These are phyloP conservation scores for Bombus superbus DNA, from an alignment of 1,140 invertebrate genomes.

Conservation along the genomic window DNA sequence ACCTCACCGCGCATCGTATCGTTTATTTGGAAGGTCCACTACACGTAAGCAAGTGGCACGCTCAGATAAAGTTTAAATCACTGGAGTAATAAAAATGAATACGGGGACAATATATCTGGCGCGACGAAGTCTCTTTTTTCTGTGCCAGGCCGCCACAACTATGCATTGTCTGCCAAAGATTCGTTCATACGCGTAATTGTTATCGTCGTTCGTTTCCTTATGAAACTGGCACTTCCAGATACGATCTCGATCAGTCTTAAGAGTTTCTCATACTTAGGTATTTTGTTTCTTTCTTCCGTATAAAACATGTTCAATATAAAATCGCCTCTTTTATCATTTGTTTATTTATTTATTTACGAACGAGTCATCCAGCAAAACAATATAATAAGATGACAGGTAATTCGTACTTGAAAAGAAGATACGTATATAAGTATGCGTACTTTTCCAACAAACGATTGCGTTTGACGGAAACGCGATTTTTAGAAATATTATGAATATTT, in stretches of 20 bases:
- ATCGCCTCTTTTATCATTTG: neutral
- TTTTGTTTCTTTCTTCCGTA: neutral
- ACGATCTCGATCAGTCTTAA: neutral
- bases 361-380: neutral
- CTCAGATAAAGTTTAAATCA: conserved; percentile 49
- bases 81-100: conserved; percentile 24
- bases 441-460: too few species aligned
- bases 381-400: too few species aligned
- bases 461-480: too few species aligned
- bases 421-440: too few species aligned
- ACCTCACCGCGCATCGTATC: conserved; percentile 24
- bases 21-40: conserved; percentile 47
- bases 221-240: neutral
- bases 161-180: neutral
- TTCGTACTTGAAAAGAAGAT: too few species aligned
- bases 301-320: too few species aligned
- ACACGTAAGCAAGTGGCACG: conserved; percentile 35
- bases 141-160: neutral
- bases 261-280: neutral
- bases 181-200: neutral
- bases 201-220: neutral
- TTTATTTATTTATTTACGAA: neutral
- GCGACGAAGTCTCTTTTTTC: neutral
- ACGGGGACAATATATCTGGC: conserved; percentile 17
- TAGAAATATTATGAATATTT: too few species aligned